These are phyloP conservation scores for Cremastinae sp. DNA, from an alignment of 2,888 invertebrate species.

Conservation along the genomic window DNA sequence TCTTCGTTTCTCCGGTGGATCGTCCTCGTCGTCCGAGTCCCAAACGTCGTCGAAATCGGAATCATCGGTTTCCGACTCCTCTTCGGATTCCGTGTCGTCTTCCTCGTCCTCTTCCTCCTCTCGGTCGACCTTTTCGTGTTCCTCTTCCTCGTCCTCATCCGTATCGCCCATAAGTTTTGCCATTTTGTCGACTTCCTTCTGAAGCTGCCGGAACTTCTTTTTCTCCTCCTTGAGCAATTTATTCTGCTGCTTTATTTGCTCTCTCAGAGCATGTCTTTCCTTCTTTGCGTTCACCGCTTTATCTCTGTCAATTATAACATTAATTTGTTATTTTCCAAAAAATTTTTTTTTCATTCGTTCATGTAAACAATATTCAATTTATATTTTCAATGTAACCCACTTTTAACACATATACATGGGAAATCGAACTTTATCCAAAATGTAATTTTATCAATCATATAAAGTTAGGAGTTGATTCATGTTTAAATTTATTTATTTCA, in stretches of 20 bases:
- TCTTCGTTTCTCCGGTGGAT: conserved; percentile 80
- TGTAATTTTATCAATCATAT: no score
- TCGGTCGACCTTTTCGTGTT: conserved; percentile 84
- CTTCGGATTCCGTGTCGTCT: conserved; percentile 77
- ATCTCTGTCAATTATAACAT: conserved; percentile 80
- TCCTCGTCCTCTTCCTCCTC: conserved; percentile 81
- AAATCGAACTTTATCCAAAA: no score
- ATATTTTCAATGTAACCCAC: no score
- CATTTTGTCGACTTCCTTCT: conserved; percentile 95
- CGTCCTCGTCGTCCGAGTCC: conserved; percentile 86
- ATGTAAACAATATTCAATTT: no score
- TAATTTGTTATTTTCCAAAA: neutral
- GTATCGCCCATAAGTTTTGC: conserved; percentile 92
- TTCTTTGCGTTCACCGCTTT: conserved; percentile 88
- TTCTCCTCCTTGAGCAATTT: conserved; percentile 89
- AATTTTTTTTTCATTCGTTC: neutral
- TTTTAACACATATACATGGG: no score
- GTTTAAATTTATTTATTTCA: no score
- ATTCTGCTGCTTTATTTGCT: conserved; percentile 91
- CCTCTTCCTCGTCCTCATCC: conserved; percentile 87
- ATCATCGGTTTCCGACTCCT: conserved; percentile 84
- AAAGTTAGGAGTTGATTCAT: no score
- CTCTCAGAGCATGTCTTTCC: conserved; percentile 89
- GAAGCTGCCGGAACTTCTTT: conserved; percentile 90
- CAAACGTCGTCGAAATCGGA: conserved; percentile 83